Percentiles rank a stretch among this genome's conserved stretches.
phyloP scores from a whole-genome alignment of 2,113 vertebrate species.

The Epinephelus lanceolatus region DNA sequence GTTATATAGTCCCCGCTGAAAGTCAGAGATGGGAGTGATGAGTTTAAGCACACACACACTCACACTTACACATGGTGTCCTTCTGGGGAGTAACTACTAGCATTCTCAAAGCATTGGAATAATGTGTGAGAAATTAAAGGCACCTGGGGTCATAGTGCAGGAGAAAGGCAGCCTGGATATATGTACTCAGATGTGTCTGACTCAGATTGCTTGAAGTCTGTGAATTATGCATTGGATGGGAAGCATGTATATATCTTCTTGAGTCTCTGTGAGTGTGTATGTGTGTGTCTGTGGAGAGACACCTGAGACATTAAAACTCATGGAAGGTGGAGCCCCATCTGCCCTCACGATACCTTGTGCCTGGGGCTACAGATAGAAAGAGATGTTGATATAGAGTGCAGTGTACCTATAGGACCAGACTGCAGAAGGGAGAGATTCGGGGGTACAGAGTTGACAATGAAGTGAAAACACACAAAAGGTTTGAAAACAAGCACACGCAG shows the following conservation, averaged over 20 bases:
- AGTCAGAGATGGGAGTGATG: conserved; percentile 22
- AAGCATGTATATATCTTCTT: conserved; percentile 22
- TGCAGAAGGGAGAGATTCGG: conserved; percentile 49
- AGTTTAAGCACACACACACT: conserved; percentile 10
- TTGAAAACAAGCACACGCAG: conserved; percentile 29
- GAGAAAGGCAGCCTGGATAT: conserved; percentile 23
- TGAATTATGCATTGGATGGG: conserved; percentile 54
- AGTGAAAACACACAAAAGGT: conserved; percentile 44
- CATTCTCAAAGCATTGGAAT: conserved; percentile 42
- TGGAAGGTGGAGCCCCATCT: conserved; percentile 43
- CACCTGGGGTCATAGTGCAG: conserved; percentile 33
- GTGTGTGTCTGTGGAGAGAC: conserved; percentile 26
- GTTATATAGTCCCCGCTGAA: conserved; percentile 32
- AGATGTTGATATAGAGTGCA: conserved; percentile 47
- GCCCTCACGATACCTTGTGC: conserved; percentile 44
- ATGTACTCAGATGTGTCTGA: conserved; percentile 23
- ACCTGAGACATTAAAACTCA: conserved; percentile 57
- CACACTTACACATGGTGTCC: not conserved
- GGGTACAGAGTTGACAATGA: conserved; percentile 53
- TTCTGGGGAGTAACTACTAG: conserved; percentile 31
- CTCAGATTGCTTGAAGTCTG: conserved; percentile 23
- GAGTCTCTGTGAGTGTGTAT: conserved; percentile 19
- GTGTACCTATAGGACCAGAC: conserved; percentile 50
- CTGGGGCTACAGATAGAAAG: conserved; percentile 54
- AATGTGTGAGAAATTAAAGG: conserved; percentile 37